Evolutionary conservation across 1,140 invertebrate genomes (phyloP).

Genomic region (Drosophila triauraria): DNA sequence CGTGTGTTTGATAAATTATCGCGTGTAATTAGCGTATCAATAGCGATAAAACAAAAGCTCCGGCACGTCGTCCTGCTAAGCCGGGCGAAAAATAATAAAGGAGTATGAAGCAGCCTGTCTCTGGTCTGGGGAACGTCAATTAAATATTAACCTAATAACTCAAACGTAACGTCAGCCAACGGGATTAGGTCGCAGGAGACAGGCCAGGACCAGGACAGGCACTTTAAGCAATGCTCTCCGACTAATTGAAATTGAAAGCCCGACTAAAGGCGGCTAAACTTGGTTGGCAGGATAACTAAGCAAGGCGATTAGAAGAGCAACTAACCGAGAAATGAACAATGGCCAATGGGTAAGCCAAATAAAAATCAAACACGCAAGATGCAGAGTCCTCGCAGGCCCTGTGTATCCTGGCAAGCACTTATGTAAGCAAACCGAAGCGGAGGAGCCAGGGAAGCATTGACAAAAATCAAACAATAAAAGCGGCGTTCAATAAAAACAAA

Average conservation of each 20-base stretch:
- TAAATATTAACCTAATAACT: conserved; percentile 59
- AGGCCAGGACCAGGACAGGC: neutral
- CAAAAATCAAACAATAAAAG: conserved; percentile 79
- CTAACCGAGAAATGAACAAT: conserved; percentile 80
- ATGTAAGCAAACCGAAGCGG: conserved; percentile 60
- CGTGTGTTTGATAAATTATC: conserved; percentile 69
- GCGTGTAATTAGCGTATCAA: conserved; percentile 78
- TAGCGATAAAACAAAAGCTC: conserved; percentile 53
- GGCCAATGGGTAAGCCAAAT: conserved; percentile 59
- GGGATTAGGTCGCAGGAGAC: conserved; percentile 19
- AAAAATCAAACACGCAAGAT: conserved; percentile 74
- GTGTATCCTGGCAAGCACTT: conserved; percentile 47
- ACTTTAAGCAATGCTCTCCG: conserved; percentile 51
- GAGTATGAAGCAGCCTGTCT: neutral
- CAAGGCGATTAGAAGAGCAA: conserved; percentile 75
- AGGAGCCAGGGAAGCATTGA: conserved; percentile 60
- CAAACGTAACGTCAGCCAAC: conserved; percentile 22
- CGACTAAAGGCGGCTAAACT: conserved; percentile 32
- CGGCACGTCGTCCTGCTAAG: conserved; percentile 16
- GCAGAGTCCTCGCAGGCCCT: conserved; percentile 14
- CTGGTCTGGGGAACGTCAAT: conserved; percentile 55
- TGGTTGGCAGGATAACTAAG: conserved; percentile 37
- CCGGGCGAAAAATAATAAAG: conserved; percentile 21
- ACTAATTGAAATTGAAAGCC: conserved; percentile 70
- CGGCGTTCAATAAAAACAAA: conserved; percentile 73